These are phyloP conservation scores for Eilema griseolum DNA, from an alignment of 2,888 invertebrate genomes.

Conservation along the genomic window DNA sequence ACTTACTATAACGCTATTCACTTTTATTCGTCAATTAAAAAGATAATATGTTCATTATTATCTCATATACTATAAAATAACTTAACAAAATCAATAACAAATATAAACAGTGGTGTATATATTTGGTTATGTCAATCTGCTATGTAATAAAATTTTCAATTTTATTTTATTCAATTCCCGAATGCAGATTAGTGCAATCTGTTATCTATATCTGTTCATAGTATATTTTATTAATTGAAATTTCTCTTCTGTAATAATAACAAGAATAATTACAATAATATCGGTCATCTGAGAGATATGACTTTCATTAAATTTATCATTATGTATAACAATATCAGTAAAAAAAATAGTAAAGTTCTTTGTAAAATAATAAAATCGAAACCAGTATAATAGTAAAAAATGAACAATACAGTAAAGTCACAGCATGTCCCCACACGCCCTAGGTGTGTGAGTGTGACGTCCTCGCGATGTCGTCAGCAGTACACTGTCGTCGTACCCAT, in stretches of 20 bases:
- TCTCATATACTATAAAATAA: constrained; percentile 69
- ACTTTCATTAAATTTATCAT: constrained; percentile 65
- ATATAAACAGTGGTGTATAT: constrained; percentile 52
- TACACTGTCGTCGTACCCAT: constrained; percentile 74
- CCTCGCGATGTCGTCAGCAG: constrained; percentile 58
- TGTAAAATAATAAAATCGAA: constrained; percentile 62
- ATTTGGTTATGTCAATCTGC: constrained; percentile 47
- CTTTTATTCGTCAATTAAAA: constrained; percentile 70
- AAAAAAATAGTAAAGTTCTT: constrained; percentile 66
- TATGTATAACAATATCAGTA: constrained; percentile 70
- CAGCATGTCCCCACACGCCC: constrained; percentile 73
- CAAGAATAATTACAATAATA: constrained; percentile 57
- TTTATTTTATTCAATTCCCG: constrained; percentile 78
- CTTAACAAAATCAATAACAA: constrained; percentile 46
- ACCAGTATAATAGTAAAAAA: constrained; percentile 66
- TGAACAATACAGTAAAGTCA: constrained; percentile 78
- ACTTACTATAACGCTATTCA: constrained; percentile 75
- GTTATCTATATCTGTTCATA: constrained; percentile 49
- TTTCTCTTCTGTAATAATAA: constrained; percentile 60
- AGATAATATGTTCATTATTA: constrained; percentile 66
- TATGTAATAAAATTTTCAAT: constrained; percentile 54
- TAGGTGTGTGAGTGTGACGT: constrained; percentile 58
- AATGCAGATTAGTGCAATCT: constrained; percentile 71
- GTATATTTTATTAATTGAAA: constrained; percentile 39
- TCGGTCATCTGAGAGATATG: constrained; percentile 78